Base-by-base conservation (phyloP, 2,797 vertebrate genomes). In the Acanthiza pusilla region DNA sequence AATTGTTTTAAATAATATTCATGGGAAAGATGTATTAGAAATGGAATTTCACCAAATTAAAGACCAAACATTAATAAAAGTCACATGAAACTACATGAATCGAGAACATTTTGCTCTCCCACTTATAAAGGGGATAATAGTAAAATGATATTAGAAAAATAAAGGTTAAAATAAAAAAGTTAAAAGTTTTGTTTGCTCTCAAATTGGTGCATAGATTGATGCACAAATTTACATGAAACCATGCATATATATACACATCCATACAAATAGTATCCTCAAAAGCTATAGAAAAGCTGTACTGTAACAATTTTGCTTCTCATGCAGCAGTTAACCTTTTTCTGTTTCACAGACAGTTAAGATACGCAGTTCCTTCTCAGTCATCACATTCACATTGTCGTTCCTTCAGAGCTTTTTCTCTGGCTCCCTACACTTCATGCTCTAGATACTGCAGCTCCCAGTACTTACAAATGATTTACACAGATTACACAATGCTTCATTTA, bases 401-500 rank as follows among this genome's bases (percentile, higher is more conserved):
- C 73, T 95, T 79, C 83, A 76, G 86, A 94, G 76, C 21, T 71
- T 91, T 91, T 75, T 40, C 60, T 57, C 62, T 91, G 91, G 80
- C 88, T 93, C 80, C 42, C 13, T 53, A 76, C n/a, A n/a, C 84
- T 95, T 95, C 91, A 96, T 91, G 90, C 92, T 95, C 77, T 82
- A 94, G 63, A 90, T 91, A 36, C 55, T 88, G 62, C 80, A 93
- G 91, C 55, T 91, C 63, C 57, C 63, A 60, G 40, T 43, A 63
- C 85, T 91, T 91, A 84, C 4, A 84, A 84, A 79, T 93, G 74
- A 93, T 95, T 95, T 96, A 91, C 84, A 82, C 80, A 82, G 74
- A 82, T 91, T 92, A 89, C 71, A 96, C 95, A 95, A 76, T 91
- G 83, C 63, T 86, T 91, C 94, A 89, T 95, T 96, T 96, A 76